Percentiles rank a stretch among this genome's conserved stretches.
These are phyloP conservation scores for Oncorhynchus masou DNA, from an alignment of 2,113 vertebrate species.

Conservation along the genomic window DNA sequence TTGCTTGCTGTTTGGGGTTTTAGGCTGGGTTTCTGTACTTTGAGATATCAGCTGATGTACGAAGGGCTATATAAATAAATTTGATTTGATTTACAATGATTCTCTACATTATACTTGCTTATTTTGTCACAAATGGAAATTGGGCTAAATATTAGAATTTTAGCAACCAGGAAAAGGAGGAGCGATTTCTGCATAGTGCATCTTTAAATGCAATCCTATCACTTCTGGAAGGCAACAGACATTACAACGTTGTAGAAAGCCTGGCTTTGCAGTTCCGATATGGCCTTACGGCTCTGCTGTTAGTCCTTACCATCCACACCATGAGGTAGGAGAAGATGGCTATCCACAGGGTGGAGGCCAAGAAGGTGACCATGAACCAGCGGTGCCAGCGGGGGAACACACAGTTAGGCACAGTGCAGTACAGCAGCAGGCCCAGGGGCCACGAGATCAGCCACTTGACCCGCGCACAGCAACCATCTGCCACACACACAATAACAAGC, in stretches of 20 bases:
- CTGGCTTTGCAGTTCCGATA: background rate
- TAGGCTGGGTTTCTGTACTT: too few relatives aligned
- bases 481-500: background rate
- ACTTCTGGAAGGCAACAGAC: background rate
- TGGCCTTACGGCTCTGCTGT: background rate
- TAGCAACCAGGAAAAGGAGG: too few relatives aligned
- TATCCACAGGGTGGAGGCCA: constrained; percentile 78
- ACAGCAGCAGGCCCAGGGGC: constrained; percentile 76
- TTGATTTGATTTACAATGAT: too few relatives aligned
- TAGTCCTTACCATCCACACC: constrained; percentile 80
- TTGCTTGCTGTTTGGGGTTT: too few relatives aligned
- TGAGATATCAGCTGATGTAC: too few relatives aligned
- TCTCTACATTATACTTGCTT: too few relatives aligned
- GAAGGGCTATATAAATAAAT: too few relatives aligned
- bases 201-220: background rate
- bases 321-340: constrained; percentile 82
- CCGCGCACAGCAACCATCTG: constrained; percentile 64
- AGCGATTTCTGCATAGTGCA: too few relatives aligned
- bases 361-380: constrained; percentile 80
- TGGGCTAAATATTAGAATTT: too few relatives aligned
- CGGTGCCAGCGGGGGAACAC: constrained; percentile 76
- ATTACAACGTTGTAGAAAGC: background rate
- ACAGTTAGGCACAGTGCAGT: constrained; percentile 79
- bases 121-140: too few relatives aligned
- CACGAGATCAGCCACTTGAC: constrained; percentile 77